Base-by-base conservation (phyloP, 2,888 invertebrate species). In the Boloria selene region DNA sequence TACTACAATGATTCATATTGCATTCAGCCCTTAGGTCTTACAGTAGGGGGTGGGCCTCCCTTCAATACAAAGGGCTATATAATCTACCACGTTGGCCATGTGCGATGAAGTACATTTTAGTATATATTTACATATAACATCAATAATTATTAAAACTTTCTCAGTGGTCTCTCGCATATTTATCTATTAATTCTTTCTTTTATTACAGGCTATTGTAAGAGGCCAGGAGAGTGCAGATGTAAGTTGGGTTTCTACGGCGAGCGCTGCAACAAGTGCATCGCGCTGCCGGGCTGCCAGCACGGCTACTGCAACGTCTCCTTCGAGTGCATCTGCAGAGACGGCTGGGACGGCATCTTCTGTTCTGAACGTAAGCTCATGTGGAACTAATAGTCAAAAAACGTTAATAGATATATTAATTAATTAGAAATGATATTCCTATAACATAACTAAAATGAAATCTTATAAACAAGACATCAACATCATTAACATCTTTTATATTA, bases 311-410 rank as follows among this genome's bases (percentile, higher is more conserved):
- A 96, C 82, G 95, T 95, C 64, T 96, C 97, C 78, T 97, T 97
- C 85, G 97, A 97, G 81, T 97, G 97, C 85, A 93, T 95, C 79
- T 97, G 97, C 83, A 94, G 94, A 63, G 94, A 95, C 50, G 97
- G 97, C 31, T 97, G 97, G 97, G 96, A 96, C 78, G 97, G 97
- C 52, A 92, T 97, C 64, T 97, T 97, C 89, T 97, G 97, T 82
- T 95, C 96, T 22, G 96, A 97, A 87, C 97, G 96, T 96, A 86
- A 94, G 95, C 85, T 26, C 3, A 13, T 13, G 1, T 18, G 22
- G 1, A 50, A 50, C 4, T 10, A 17, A 17, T 16, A 17, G 13
- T 50, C 4, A 2, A 17, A 13, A 18, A 17, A 17, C 44, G 13
- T 16, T 49, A 38, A 38, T 38, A 38, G 1, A 10, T 38, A 2